These are phyloP conservation scores for Zapornia atra DNA, from an alignment of 2,113 vertebrate genomes.

Conservation along the genomic window DNA sequence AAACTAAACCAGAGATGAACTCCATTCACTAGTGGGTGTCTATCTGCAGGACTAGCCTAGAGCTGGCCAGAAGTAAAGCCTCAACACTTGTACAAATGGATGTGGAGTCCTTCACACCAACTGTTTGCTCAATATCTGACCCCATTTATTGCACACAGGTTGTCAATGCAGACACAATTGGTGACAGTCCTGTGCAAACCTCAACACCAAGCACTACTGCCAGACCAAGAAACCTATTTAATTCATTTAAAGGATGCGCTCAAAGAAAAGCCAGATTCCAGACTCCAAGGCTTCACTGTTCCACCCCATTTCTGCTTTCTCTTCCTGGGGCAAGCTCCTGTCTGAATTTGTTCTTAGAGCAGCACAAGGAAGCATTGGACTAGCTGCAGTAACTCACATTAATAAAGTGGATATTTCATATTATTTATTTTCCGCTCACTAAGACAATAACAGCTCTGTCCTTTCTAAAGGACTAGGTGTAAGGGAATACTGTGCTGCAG, in stretches of 20 bases:
- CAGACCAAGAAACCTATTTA: not conserved
- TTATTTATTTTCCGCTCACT: not conserved
- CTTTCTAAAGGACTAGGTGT: not conserved
- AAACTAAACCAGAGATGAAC: not conserved
- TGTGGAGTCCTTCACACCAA: not conserved
- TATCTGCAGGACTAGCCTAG: not conserved
- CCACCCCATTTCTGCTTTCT: not conserved
- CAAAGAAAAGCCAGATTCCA: not conserved
- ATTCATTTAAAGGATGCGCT: not conserved
- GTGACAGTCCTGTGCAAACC: not conserved
- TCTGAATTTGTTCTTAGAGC: not conserved
- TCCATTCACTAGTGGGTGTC: not conserved
- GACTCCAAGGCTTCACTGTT: not conserved
- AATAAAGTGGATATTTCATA: not conserved
- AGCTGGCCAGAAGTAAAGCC: not conserved
- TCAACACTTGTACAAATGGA: not conserved
- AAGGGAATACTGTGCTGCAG: not conserved
- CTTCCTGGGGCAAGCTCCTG: not conserved
- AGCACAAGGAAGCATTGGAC: not conserved
- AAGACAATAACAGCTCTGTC: not conserved
- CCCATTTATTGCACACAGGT: not conserved
- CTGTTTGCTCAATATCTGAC: not conserved
- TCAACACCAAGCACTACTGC: not conserved
- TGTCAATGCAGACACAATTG: not conserved
- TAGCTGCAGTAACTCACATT: not conserved